Percentiles rank a stretch among this genome's conserved stretches.
Evolutionary conservation across 2,888 invertebrate species (phyloP).

Genomic region (Eristalis intricaria): DNA sequence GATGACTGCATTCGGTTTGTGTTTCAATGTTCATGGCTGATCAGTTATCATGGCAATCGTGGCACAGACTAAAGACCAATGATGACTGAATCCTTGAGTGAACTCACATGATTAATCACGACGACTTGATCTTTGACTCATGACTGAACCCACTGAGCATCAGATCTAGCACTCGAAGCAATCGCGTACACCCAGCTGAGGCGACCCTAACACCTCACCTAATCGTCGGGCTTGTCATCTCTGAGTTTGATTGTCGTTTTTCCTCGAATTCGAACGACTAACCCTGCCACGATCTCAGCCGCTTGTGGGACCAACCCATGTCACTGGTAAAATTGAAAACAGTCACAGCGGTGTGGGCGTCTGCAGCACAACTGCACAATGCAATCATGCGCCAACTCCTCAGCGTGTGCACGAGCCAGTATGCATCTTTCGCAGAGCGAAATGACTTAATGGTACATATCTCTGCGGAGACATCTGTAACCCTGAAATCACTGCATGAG

Average conservation of each 20-base stretch:
- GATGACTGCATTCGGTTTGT: too few relatives aligned
- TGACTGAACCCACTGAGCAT: background rate
- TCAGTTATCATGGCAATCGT: background rate
- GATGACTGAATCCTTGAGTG: background rate
- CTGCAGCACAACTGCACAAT: conserved; percentile 65
- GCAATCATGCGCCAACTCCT: conserved; percentile 64
- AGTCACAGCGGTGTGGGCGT: conserved; percentile 58
- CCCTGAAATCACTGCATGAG: conserved; percentile 71
- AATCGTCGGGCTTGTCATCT: background rate
- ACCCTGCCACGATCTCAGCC: conserved; percentile 16
- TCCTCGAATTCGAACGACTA: conserved; percentile 12
- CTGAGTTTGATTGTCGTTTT: background rate
- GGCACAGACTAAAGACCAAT: background rate
- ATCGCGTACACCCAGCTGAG: background rate
- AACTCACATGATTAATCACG: background rate
- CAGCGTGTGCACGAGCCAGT: conserved; percentile 14
- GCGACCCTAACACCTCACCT: background rate
- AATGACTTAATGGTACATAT: conserved; percentile 71
- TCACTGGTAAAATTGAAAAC: conserved; percentile 16
- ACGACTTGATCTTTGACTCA: background rate
- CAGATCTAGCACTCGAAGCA: background rate
- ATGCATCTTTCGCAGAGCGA: conserved; percentile 25
- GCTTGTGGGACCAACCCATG: conserved; percentile 53
- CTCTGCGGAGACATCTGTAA: conserved; percentile 69
- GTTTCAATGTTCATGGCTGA: background rate